Evolutionary conservation across 2,888 invertebrate genomes (phyloP), one percentile per base, ranked within the genome.

Genomic region (Homarus gammarus): DNA sequence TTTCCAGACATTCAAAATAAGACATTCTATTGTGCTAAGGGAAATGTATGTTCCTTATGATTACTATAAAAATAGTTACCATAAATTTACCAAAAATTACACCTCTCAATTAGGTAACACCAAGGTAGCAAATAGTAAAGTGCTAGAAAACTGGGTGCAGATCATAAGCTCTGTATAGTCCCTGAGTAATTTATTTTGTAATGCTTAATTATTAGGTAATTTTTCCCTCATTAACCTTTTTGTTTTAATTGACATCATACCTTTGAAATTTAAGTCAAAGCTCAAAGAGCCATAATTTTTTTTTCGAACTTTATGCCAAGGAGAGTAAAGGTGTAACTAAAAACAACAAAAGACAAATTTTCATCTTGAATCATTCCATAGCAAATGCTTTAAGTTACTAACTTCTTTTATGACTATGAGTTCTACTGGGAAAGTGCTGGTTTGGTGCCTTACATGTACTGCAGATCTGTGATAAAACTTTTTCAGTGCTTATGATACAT

Each of bases 61-160:
- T n/a, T n/a, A n/a, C n/a, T n/a, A n/a, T n/a, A n/a, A n/a, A n/a
- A n/a, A n/a, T n/a, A n/a, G n/a, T n/a, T n/a, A 84, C 84, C 84
- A 84, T 84, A 77, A 73, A 84, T 36, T 51, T 77, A 84, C 84
- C 84, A 84, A 84, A 84, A 84, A 84, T 56, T 61, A 77, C 61
- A n/a, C 64, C 77, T 73, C 77, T 56, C 31, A 38, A 44, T 61
- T 84, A 77, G 77, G 44, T 84, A 77, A 84, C 36, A 61, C 72
- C 51, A 70, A 83, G 64, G 44, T 83, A 83, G 83, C 44, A 40
- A n/a, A n/a, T n/a, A n/a, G n/a, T n/a, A n/a, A n/a, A n/a, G n/a
- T n/a, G n/a, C n/a, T n/a, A n/a, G n/a, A n/a, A n/a, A n/a, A n/a
- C n/a, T n/a, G n/a, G n/a, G n/a, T n/a, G n/a, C n/a, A n/a, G n/a